A percentile compares a stretch with the other conserved stretches of the same genome.
phyloP scores from a whole-genome alignment of 1,140 invertebrate genomes.

The Vanessa tameamea region DNA sequence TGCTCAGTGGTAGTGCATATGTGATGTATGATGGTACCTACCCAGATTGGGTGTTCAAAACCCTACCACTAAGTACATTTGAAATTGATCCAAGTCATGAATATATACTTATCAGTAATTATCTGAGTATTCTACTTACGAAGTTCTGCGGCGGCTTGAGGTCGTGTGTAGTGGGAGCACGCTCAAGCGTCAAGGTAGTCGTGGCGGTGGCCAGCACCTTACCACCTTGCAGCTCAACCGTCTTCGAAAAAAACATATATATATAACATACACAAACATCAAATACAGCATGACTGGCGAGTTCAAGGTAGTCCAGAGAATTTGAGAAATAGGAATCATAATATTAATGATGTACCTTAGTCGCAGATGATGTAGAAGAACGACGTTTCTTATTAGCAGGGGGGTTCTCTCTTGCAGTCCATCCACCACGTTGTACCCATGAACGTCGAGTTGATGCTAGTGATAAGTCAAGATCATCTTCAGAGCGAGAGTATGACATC shows the following conservation, averaged over 20 bases:
- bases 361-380: conserved; percentile 65
- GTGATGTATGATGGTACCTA: too few relatives aligned
- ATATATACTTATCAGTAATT: neutral
- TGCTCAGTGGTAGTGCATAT: too few relatives aligned
- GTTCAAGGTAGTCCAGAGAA: too few relatives aligned
- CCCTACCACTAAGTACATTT: neutral
- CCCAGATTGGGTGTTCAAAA: too few relatives aligned
- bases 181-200: conserved; percentile 69
- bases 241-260: conserved; percentile 46
- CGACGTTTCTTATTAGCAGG: conserved; percentile 65
- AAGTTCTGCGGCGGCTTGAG: conserved; percentile 72
- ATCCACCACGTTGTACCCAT: conserved; percentile 84
- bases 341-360: conserved; percentile 52
- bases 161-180: conserved; percentile 64
- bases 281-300: too few relatives aligned
- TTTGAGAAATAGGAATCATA: too few relatives aligned
- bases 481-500: conserved; percentile 91
- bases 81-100: neutral
- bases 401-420: conserved; percentile 69
- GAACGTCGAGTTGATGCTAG: conserved; percentile 82
- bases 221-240: conserved; percentile 68
- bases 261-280: too few relatives aligned
- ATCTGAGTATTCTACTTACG: conserved; percentile 49
- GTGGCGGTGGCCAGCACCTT: conserved; percentile 75
- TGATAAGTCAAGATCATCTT: conserved; percentile 90